Base-by-base conservation (phyloP, 2,113 vertebrate species). In the Anarrhichthys ocellatus region DNA sequence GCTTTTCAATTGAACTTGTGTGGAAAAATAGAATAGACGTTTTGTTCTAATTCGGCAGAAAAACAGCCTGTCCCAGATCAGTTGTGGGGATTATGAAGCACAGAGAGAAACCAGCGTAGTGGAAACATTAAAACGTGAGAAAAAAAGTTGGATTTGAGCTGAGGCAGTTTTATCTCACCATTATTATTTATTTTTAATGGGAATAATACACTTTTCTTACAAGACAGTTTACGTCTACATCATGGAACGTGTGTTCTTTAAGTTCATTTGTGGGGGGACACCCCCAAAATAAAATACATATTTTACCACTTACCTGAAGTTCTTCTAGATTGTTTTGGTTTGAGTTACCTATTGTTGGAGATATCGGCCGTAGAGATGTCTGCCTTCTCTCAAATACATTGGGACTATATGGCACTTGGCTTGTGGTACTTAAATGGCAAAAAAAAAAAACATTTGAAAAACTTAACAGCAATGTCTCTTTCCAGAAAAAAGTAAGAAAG, bases 21-120 rank as follows among this genome's bases (percentile, higher is more conserved):
- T 64, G 71, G 59, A 42, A n/a, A 70, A 66, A 67, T 32, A 15
- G 6, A 58, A 56, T 58, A 52, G 40, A 27, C 68, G 61, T 78
- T 58, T 48, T 36, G 64, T 73, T 73, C 59, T 73, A 84, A 87
- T 77, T 76, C 71, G 74, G 76, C 78, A 83, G 81, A 81, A 89
- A 27, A 85, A 84, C 62, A 44, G 58, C 34, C 9, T 0, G 65
- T 65, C 56, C 27, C 64, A 24, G 50, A 52, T 85, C 50, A 46
- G 46, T 3, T 29, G 20, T 9, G 36, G 46, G 73, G 59, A 78
- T 74, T n/a, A 64, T 27, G 46, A 73, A 73, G 27, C 36, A 2
- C 27, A 6, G 64, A 34, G 32, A 22, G 10, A 63, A 63, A 44
- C 1, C 20, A 29, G 15, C 15, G 3, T 38, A 34, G 36, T 20